These are phyloP conservation scores for Drepanosiphum platanoidis DNA, from an alignment of 2,888 invertebrate species.

Conservation along the genomic window DNA sequence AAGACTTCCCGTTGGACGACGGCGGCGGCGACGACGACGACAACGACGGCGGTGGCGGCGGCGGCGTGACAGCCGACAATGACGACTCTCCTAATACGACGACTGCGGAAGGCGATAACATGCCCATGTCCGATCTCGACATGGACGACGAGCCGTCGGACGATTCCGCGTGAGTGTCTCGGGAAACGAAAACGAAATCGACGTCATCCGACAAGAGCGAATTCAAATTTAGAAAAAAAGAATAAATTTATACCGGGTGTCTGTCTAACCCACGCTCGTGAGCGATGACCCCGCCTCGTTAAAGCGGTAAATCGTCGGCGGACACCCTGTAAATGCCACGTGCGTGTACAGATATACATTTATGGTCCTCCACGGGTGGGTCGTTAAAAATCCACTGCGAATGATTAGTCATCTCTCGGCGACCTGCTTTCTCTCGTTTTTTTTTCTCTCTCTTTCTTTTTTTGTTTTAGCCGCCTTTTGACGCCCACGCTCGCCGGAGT, in stretches of 20 bases:
- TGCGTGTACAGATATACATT: not conserved
- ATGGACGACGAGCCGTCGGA: slow-evolving; percentile 24
- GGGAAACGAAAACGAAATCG: not conserved
- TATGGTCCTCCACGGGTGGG: not conserved
- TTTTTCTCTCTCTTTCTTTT: not conserved
- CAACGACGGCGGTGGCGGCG: not conserved
- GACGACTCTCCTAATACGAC: slow-evolving; percentile 26
- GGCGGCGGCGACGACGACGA: not conserved
- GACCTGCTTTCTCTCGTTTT: slow-evolving; percentile 24
- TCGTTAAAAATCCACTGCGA: slow-evolving; percentile 16
- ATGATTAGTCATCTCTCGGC: not conserved
- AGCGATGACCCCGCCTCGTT: too few relatives aligned
- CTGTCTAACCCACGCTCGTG: too few relatives aligned
- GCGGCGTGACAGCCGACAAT: not conserved
- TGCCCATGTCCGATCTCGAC: slow-evolving; percentile 26
- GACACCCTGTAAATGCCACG: too few relatives aligned
- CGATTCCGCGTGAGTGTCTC: slow-evolving; percentile 28
- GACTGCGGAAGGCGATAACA: not conserved
- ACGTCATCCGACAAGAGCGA: not conserved
- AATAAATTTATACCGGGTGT: too few relatives aligned
- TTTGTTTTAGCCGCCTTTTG: not conserved
- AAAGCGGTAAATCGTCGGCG: too few relatives aligned
- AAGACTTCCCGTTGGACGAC: slow-evolving; percentile 58
- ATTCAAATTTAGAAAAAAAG: not conserved
- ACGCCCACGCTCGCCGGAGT: not conserved